Evolutionary conservation across 2,113 vertebrate genomes (phyloP), one percentile per base, ranked within the genome.

Genomic region (Zingel zingel): DNA sequence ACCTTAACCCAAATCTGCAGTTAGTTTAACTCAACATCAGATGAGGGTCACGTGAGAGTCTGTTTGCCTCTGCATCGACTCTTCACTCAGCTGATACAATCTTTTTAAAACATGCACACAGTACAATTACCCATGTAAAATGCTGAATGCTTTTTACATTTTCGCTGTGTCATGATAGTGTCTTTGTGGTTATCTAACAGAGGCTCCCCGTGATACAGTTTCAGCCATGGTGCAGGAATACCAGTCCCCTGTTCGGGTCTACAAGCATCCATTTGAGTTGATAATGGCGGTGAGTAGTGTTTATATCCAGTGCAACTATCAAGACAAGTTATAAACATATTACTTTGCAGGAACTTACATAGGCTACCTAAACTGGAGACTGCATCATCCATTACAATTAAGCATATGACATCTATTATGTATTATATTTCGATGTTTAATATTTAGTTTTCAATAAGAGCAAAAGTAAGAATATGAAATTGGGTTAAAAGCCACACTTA

Each of bases 201-300:
- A 77, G 50, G 47, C 33, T 57, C 36, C 51, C 39, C 2, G 39
- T 51, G 27, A 68, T 25, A 8, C 2, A 81, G 68, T 63, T 70
- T 68, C 93, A 94, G 67, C 88, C 77, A 99, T 99, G 98, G 98
- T 99, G 91, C 98, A 99, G 83, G 97, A 99, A 79, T 99, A 99
- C 92, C 98, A 99, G 84, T 99, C 98, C 4, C 98, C 98, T 0
- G 97, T 99, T 3, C 90, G 98, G 95, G 97, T 99, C 89, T 99
- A 99, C 89, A 99, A 99, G 73, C 93, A 96, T 80, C 95, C 98
- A 25, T 99, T 99, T 93, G 98, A 99, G 86, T 84, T 99, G 62
- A 97, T 99, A 82, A 99, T 99, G 98, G 97, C 96, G 87, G 98
- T 99, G 92, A 98, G 98, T 98, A 30, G 3, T 6, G 16, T 13